Percentiles rank a stretch among this genome's conserved stretches.
Conservation (phyloP, 2,113 vertebrate genomes). For the Trogon melanurus region DNA sequence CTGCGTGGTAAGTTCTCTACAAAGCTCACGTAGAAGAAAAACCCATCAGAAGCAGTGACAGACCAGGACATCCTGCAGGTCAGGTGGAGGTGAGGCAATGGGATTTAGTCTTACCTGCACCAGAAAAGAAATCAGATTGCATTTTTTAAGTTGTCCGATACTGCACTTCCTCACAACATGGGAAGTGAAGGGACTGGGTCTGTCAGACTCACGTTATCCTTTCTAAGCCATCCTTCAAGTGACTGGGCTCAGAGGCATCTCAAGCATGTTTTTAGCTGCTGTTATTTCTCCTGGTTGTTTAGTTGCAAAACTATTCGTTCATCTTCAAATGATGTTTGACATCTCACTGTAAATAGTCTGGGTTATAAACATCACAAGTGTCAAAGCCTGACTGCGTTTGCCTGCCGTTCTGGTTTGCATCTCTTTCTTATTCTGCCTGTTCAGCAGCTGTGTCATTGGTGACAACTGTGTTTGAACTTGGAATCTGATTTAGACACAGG, state of each 20-base stretch:
- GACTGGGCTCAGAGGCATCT: not conserved
- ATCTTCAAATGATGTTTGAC: constrained; percentile 1
- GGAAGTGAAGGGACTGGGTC: not conserved
- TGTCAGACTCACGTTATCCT: not conserved
- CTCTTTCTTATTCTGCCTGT: not conserved
- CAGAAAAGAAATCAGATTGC: not conserved
- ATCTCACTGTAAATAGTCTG: not conserved
- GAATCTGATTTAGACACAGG: not conserved
- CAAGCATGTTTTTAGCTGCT: not conserved
- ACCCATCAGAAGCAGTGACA: not conserved
- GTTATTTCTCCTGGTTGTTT: not conserved
- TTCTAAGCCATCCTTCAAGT: not conserved
- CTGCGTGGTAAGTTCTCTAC: not conserved
- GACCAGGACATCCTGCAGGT: not conserved
- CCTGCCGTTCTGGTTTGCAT: not conserved
- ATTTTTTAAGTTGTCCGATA: not conserved
- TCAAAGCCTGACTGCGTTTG: not conserved
- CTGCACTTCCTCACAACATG: not conserved
- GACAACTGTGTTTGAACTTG: not conserved
- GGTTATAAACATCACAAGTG: not conserved
- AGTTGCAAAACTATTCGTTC: not conserved
- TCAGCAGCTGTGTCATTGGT: not conserved
- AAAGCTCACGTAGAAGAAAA: not conserved
- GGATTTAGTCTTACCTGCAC: not conserved
- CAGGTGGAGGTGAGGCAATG: not conserved